Evolutionary conservation across 2,797 vertebrate genomes (phyloP).

Genomic region (Sphenodon punctatus): DNA sequence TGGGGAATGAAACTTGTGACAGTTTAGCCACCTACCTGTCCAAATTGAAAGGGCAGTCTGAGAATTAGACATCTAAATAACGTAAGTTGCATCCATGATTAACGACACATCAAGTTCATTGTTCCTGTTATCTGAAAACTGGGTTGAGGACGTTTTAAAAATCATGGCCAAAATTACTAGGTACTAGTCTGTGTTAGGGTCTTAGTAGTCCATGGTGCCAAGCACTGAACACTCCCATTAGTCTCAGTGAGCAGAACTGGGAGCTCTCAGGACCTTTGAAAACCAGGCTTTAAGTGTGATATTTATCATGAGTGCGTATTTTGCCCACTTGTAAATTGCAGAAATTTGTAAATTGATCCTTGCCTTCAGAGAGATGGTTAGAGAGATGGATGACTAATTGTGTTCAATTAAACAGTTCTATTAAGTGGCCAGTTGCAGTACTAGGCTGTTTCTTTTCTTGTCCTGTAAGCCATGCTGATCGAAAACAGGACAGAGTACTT

Average conservation of each 20-base stretch:
- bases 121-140: not conserved
- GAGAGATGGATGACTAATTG: not conserved
- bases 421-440: not conserved
- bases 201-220: too few species aligned
- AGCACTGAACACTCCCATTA: too few species aligned
- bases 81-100: not conserved
- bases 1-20: not conserved
- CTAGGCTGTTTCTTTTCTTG: not conserved
- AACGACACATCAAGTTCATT: not conserved
- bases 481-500: not conserved
- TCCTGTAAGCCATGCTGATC: accelerated
- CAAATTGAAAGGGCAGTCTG: not conserved
- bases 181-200: accelerated
- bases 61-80: not conserved
- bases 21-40: not conserved
- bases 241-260: too few species aligned
- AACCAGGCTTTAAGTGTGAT: too few species aligned
- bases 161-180: accelerated
- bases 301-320: not conserved
- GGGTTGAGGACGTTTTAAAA: not conserved
- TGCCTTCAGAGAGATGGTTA: accelerated
- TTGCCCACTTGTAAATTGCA: not conserved
- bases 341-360: not conserved
- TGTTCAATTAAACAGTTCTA: accelerated
- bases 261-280: too few species aligned